A percentile compares a stretch with the other conserved stretches of the same genome.
These are phyloP conservation scores for Portevinia maculata DNA, from an alignment of 2,888 invertebrate species.

Conservation along the genomic window DNA sequence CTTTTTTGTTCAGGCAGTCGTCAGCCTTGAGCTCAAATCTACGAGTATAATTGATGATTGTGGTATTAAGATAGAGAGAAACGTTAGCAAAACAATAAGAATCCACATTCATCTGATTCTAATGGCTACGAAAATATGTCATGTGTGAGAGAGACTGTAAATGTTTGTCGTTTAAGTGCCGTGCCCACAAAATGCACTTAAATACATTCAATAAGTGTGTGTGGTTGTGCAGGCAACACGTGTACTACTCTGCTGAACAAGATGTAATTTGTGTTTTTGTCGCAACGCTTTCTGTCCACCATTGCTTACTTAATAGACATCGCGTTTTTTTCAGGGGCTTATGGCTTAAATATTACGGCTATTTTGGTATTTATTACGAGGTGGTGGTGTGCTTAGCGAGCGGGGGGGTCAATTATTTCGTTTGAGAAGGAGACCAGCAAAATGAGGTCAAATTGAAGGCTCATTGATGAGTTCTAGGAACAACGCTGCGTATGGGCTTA, in stretches of 20 bases:
- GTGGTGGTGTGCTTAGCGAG: not conserved
- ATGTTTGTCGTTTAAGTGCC: constrained; percentile 32
- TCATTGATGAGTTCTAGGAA: not conserved
- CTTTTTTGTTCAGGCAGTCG: constrained; percentile 21
- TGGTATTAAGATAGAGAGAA: constrained; percentile 46
- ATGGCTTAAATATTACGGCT: not conserved
- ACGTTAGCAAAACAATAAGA: constrained; percentile 37
- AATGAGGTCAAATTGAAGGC: not conserved
- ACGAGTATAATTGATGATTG: constrained; percentile 64
- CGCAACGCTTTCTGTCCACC: constrained; percentile 10
- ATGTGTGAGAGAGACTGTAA: constrained; percentile 27
- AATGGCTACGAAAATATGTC: constrained; percentile 61
- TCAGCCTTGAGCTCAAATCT: constrained; percentile 65
- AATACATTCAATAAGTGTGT: not conserved
- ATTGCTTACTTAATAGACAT: too few species aligned
- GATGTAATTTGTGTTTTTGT: constrained; percentile 20
- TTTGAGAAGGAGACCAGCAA: constrained; percentile 2
- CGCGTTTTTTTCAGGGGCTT: too few species aligned
- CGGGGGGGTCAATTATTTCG: not conserved
- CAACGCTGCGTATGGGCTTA: not conserved
- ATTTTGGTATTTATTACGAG: constrained; percentile 11
- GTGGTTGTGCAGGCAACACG: constrained; percentile 3
- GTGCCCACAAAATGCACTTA: constrained; percentile 26
- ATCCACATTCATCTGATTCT: constrained; percentile 45
- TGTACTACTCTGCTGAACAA: constrained; percentile 4